Evolutionary conservation across 2,113 vertebrate species (phyloP), one percentile per base, ranked within the genome.

Genomic region (Tympanuchus pallidicinctus): DNA sequence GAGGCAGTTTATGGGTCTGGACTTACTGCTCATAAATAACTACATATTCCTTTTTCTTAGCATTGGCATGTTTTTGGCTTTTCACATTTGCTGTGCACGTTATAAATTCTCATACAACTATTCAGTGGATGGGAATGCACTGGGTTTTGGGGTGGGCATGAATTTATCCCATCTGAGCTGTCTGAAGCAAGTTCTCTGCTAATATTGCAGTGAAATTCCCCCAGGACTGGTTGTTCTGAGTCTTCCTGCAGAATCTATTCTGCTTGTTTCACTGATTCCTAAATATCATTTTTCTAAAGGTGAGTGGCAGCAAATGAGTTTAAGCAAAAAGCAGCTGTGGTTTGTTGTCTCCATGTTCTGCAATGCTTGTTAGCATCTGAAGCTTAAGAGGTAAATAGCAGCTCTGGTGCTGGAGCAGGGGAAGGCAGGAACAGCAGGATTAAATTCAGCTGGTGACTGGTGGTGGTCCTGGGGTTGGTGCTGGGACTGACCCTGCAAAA

Each of bases 1-100:
- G 85, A 24, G 52, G 82, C 57, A 60, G 38, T 87, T 92, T 82
- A 78, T 86, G 82, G 84, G 56, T 67, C 89, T 92, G 93, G 70
- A 36, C 65, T 88, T 77, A 25, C 57, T 9, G 65, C 75, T 87
- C 50, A n/a, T 32, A 83, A 72, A 86, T 75, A 83, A 95, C 24
- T 11, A 2, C 57, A 3, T 13, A 50, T 59, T 92, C 42, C 27
- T 78, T 77, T 90, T 81, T 43, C 75, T 84, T 67, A 77, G 82
- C 79, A 4, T 38, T 93, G 90, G 83, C 92, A 90, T 7, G 21
- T 52, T 19, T 54, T 67, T 34, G 88, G 67, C 63, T 72, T 59
- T 20, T 65, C 42, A 64, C 32, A 61, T 52, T 52, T 16, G 2
- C 42, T 40, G 22, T 11, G 11, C 65, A 70, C 56, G 30, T 81